Base-by-base conservation (phyloP, 2,113 vertebrate species). In the Apeltes quadracus region DNA sequence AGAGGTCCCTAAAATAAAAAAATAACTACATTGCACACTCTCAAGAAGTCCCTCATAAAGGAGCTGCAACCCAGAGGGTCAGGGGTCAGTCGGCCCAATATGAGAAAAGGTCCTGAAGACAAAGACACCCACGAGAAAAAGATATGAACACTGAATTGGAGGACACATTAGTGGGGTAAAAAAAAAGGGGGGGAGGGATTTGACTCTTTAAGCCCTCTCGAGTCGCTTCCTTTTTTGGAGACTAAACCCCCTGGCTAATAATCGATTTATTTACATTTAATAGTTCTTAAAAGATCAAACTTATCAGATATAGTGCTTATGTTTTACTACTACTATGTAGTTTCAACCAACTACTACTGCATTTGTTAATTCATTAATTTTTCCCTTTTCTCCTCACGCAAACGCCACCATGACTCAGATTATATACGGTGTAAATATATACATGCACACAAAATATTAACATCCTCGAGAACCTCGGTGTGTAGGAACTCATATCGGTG, bases 401-500 rank as follows among this genome's bases (percentile, higher is more conserved):
- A n/a, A n/a, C n/a, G n/a, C n/a, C n/a, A n/a, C n/a, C n/a, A n/a
- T n/a, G n/a, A n/a, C n/a, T n/a, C n/a, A n/a, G n/a, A n/a, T n/a
- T n/a, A n/a, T n/a, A n/a, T n/a, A n/a, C n/a, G n/a, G n/a, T n/a
- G n/a, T n/a, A n/a, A n/a, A n/a, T n/a, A n/a, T n/a, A n/a, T n/a
- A n/a, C n/a, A n/a, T n/a, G n/a, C n/a, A n/a, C n/a, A n/a, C n/a
- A n/a, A n/a, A n/a, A n/a, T n/a, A n/a, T n/a, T n/a, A n/a, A n/a
- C n/a, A n/a, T n/a, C n/a, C n/a, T n/a, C n/a, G 39, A 69, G 7
- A 64, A 66, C 46, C 46, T 38, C 44, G 64, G 34, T 39, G 56
- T 23, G 43, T 15, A 38, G 32, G 68, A 14, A 61, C 14, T 61
- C 69, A 83, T 23, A 64, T 65, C 22, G 57, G 53, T 78, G 51